Evolutionary conservation across 1,140 invertebrate genomes (phyloP).

Genomic region (Cydia splendana): DNA sequence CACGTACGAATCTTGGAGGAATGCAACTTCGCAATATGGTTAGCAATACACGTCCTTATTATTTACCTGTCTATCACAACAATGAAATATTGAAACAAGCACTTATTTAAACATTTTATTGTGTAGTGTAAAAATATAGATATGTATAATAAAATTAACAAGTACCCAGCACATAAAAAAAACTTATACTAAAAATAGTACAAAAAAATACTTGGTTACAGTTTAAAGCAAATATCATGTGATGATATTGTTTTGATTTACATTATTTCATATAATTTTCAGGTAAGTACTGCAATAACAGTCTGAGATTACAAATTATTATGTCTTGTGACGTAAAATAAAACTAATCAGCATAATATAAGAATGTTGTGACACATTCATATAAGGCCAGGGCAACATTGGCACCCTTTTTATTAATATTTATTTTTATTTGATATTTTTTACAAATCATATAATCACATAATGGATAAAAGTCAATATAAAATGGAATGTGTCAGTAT

Average conservation of each 20-base stretch:
- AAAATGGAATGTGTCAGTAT: background rate
- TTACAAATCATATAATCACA: too few relatives aligned
- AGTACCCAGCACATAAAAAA: conserved; percentile 33
- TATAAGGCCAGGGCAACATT: background rate
- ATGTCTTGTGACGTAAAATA: background rate
- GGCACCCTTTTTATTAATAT: background rate
- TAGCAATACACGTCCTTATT: background rate
- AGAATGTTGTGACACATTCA: too few relatives aligned
- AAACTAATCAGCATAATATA: too few relatives aligned
- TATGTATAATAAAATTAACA: conserved; percentile 37
- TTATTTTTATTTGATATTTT: too few relatives aligned
- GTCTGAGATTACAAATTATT: background rate
- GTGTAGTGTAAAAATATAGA: conserved; percentile 6
- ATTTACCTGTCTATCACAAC: background rate
- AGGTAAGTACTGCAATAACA: conserved; percentile 26
- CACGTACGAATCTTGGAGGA: too few relatives aligned
- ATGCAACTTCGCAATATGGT: too few relatives aligned
- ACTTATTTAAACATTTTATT: conserved; percentile 12
- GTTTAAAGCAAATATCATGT: conserved; percentile 38
- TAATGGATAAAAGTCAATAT: too few relatives aligned
- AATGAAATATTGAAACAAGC: background rate
- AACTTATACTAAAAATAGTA: conserved; percentile 34
- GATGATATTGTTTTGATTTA: conserved; percentile 21
- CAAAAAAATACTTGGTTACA: conserved; percentile 41
- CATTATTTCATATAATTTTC: background rate